Evolutionary conservation across 2,888 invertebrate genomes (phyloP).

Genomic region (Fabriciana adippe): DNA sequence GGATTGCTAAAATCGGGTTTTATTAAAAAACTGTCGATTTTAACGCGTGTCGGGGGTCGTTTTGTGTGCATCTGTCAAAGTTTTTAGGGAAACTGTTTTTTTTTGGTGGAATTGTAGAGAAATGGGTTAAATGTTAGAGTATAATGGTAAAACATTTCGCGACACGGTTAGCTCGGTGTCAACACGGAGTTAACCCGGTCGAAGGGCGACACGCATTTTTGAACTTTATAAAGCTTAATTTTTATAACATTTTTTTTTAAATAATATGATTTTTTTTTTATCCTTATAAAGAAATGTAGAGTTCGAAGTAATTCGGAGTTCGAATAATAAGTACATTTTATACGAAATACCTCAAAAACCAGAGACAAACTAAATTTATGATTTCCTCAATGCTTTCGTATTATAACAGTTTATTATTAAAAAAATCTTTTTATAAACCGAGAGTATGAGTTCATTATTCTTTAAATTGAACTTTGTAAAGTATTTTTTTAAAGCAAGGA

Average conservation of each 20-base stretch:
- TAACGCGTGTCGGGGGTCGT: slow-evolving; percentile 65
- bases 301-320: no score
- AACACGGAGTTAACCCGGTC: slow-evolving; percentile 56
- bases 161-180: slow-evolving; percentile 54
- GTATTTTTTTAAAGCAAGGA: no score
- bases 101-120: slow-evolving; percentile 72
- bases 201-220: slow-evolving; percentile 51
- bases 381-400: no score
- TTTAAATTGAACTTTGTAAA: no score
- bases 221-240: slow-evolving; percentile 30
- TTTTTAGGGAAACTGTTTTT: slow-evolving; percentile 55
- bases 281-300: no score
- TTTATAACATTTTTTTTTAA: slow-evolving; percentile 20
- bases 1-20: slow-evolving; percentile 62
- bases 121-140: slow-evolving; percentile 78
- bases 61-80: slow-evolving; percentile 71
- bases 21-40: slow-evolving; percentile 69
- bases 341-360: no score
- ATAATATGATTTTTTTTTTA: slow-evolving; percentile 40
- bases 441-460: no score
- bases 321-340: no score
- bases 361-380: no score
- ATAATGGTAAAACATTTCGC: slow-evolving; percentile 64
- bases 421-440: no score
- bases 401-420: no score